Base-by-base conservation (phyloP, 2,888 invertebrate genomes). In the Smittia sp. region DNA sequence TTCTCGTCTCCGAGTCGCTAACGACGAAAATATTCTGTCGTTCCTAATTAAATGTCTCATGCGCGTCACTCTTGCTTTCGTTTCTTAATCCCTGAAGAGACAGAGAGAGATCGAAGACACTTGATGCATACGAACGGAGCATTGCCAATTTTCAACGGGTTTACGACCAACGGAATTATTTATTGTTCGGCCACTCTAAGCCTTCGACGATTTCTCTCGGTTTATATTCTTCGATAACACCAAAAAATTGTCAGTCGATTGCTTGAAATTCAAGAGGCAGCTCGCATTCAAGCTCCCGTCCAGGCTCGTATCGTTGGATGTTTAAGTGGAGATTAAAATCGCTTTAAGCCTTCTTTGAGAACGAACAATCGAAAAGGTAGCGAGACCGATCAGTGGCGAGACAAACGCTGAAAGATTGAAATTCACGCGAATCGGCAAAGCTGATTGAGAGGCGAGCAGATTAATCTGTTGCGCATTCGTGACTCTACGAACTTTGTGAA, bases 211-310 rank as follows among this genome's bases (percentile, higher is more conserved):
- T n/a, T n/a, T n/a, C n/a, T n/a, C n/a, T n/a, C n/a, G n/a, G n/a
- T 32, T 32, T 32, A 32, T 32, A 32, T 32, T 32, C 9, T 32
- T 3, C 9, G 32, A 9, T 6, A 9, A 32, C 32, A 6, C n/a
- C n/a, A n/a, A n/a, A n/a, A n/a, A n/a, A n/a, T 32, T 32, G 18
- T 58, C 58, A 58, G 58, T 58, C 58, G 58, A 18, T 58, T 58
- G 58, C 7, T 13, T 13, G 18, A 58, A 22, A 4, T 58, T 58
- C 58, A 58, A 18, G 58, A 22, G 22, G 18, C 3, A 58, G 11
- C 46, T 46, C 38, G 11, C n/a, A n/a, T n/a, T n/a, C n/a, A n/a
- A n/a, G n/a, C n/a, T n/a, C n/a, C n/a, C n/a, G n/a, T n/a, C n/a
- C n/a, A n/a, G n/a, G n/a, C n/a, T 32, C 32, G 32, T 9, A 6